Evolutionary conservation across 2,888 invertebrate species (phyloP).

Genomic region (Macrosiphum euphorbiae): DNA sequence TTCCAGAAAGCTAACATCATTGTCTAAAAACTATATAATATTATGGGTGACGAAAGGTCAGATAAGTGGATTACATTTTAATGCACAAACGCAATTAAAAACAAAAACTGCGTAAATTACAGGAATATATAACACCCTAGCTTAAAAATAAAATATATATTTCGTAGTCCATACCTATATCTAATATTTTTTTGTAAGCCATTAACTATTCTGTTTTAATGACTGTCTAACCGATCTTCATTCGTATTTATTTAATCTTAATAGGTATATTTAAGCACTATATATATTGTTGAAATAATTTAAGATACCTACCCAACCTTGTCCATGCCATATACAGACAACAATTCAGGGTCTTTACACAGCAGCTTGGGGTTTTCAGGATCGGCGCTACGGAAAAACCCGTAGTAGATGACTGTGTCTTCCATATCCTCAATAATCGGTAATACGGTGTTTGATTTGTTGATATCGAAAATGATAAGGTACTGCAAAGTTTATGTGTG

Average conservation of each 20-base stretch:
- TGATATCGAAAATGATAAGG: slow-evolving; percentile 78
- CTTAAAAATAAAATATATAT: neutral
- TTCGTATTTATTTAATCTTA: neutral
- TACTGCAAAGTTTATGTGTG: slow-evolving; percentile 25
- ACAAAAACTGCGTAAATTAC: neutral
- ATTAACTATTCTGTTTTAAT: neutral
- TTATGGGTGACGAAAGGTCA: too few species aligned
- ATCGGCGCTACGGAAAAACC: slow-evolving; percentile 78
- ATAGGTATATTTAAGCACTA: neutral
- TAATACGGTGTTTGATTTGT: slow-evolving; percentile 77
- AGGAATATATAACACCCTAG: neutral
- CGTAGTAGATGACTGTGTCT: slow-evolving; percentile 76
- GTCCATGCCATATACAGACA: slow-evolving; percentile 70
- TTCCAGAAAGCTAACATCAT: too few species aligned
- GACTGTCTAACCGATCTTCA: neutral
- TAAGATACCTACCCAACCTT: slow-evolving; percentile 48
- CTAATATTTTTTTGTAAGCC: too few species aligned
- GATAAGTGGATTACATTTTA: too few species aligned
- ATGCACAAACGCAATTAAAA: neutral
- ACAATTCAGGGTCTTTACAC: slow-evolving; percentile 76
- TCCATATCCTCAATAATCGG: slow-evolving; percentile 72
- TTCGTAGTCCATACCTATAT: neutral
- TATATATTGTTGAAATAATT: neutral
- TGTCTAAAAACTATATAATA: too few species aligned
- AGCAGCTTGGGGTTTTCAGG: slow-evolving; percentile 76